phyloP scores from a whole-genome alignment of 1,140 invertebrate species.

The Paraescarpia echinospica region DNA sequence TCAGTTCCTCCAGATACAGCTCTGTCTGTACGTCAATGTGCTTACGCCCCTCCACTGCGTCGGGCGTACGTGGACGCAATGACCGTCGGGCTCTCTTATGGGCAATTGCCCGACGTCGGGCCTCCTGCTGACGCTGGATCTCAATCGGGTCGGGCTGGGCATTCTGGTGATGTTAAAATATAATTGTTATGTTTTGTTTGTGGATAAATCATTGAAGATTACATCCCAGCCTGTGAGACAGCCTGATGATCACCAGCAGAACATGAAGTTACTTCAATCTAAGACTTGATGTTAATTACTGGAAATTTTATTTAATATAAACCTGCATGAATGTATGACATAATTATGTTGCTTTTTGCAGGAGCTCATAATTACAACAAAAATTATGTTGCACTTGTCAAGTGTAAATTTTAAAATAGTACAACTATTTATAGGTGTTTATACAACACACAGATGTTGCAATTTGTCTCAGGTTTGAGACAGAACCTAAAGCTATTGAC shows the following conservation, averaged over 20 bases:
- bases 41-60: constrained; percentile 71
- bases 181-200: not conserved
- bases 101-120: constrained; percentile 51
- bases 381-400: not conserved
- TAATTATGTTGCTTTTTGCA: not conserved
- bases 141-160: constrained; percentile 59
- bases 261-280: too few species aligned
- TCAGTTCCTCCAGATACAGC: constrained; percentile 79
- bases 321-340: not conserved
- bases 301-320: too few species aligned
- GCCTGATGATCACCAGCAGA: not conserved
- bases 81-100: constrained; percentile 57
- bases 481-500: too few species aligned
- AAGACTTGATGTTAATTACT: too few species aligned
- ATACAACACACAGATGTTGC: not conserved
- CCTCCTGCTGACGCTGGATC: constrained; percentile 57
- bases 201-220: not conserved
- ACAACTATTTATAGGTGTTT: not conserved
- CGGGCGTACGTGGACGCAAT: constrained; percentile 52
- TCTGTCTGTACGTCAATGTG: constrained; percentile 87
- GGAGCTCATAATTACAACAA: not conserved
- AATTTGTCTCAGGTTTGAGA: too few species aligned
- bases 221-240: not conserved
- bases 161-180: constrained; percentile 35
- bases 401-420: not conserved